Base-by-base conservation (phyloP, 2,797 vertebrate species). In the Chiloscyllium punctatum region DNA sequence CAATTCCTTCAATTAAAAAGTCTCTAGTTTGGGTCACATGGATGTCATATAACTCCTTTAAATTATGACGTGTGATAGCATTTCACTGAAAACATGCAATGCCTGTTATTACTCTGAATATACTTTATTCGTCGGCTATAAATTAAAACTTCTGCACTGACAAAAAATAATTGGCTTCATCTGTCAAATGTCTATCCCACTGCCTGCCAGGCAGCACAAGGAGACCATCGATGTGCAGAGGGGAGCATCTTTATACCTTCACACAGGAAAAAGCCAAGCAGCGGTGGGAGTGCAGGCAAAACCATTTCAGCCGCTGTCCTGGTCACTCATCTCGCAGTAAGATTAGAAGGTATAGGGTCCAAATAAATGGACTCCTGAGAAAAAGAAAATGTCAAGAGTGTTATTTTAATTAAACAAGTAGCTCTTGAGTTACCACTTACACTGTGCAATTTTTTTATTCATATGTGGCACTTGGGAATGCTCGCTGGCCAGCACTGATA, bases 31-130 rank as follows among this genome's bases (percentile, higher is more conserved):
- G 66, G 33, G 33, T 57, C 88, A 66, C 53, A 91, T 91, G 57
- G 57, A 68, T 91, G 62, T n/a, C 88, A 23, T 66, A 23, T 37
- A 66, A 62, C 33, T 62, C 27, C 16, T 66, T 68, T 91, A 68
- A 62, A 68, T 91, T 91, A 91, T 91, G 88, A 91, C 16, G 88
- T 91, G 88, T 91, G 88, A 91, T 68, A 16, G 57, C 57, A 5
- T 91, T 91, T 91, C 18, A 6, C 33, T 91, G 88, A 66, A 91
- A 66, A 91, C 53, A 66, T 37, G 33, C 33, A 66, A n/a, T 6
- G 30, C 33, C 82, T 91, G 33, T 68, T 91, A 62, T 33, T 91
- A 37, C 57, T 91, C 88, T 37, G 33, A 68, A 91, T 91, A 62
- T 66, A 91, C n/a, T 68, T 62, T 91, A 91, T 91, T 68, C 57